Percentiles rank a stretch among this genome's conserved stretches.
phyloP scores from a whole-genome alignment of 2,797 vertebrate species.

The Crocidura indochinensis region DNA sequence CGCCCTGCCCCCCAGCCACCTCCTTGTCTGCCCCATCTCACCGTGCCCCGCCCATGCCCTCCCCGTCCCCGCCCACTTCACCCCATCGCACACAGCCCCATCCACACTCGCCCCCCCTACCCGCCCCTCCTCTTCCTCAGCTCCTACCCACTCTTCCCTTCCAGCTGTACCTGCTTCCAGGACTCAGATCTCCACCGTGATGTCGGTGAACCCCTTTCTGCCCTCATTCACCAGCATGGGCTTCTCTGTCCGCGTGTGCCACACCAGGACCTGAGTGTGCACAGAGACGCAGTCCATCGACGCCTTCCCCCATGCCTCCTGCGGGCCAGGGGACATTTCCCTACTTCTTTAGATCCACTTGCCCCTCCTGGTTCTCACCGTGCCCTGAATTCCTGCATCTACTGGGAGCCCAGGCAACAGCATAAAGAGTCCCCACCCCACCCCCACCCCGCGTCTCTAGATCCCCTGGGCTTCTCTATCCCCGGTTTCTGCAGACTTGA shows the following conservation, averaged over 20 bases:
- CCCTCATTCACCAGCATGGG: slow-evolving; percentile 98
- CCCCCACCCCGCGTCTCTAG: too few species aligned
- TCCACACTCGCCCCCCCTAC: too few species aligned
- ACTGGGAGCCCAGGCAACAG: too few species aligned
- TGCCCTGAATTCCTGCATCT: neutral
- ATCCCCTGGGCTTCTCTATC: neutral
- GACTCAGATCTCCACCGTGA: slow-evolving; percentile 97
- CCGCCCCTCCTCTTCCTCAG: too few species aligned
- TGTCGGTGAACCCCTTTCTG: slow-evolving; percentile 99
- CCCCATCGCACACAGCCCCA: too few species aligned
- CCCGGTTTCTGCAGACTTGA: too few species aligned
- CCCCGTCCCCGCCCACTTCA: too few species aligned
- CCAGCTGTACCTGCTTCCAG: slow-evolving; percentile 74
- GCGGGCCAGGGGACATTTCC: neutral
- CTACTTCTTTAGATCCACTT: neutral
- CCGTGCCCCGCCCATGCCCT: too few species aligned
- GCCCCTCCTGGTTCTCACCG: neutral
- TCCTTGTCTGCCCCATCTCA: too few species aligned
- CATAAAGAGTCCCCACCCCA: too few species aligned
- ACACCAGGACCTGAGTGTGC: slow-evolving; percentile 96
- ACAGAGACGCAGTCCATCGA: slow-evolving; percentile 45
- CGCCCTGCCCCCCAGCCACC: too few species aligned
- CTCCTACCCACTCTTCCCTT: fast-evolving
- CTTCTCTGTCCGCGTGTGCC: slow-evolving; percentile 99
- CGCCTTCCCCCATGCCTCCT: neutral